Evolutionary conservation across 2,113 vertebrate genomes (phyloP).

Genomic region (Urocolius indicus): DNA sequence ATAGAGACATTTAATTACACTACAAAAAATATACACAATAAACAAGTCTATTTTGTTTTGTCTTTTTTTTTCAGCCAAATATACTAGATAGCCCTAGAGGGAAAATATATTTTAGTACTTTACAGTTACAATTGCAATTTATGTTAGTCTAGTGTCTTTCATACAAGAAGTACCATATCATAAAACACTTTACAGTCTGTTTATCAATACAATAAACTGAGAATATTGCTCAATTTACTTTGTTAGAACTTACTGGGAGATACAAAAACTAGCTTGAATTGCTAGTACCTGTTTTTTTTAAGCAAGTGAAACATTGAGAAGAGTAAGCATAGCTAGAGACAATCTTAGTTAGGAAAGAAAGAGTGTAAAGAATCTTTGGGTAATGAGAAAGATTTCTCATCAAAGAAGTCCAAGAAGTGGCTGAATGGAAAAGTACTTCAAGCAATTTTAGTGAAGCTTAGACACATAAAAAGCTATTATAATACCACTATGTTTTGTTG

Average conservation of each 20-base stretch:
- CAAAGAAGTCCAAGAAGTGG: background rate
- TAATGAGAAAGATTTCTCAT: constrained; percentile 16
- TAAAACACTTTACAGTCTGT: constrained; percentile 66
- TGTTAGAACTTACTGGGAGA: constrained; percentile 67
- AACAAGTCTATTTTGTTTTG: constrained; percentile 68
- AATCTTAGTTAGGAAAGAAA: background rate
- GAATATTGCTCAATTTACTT: constrained; percentile 70
- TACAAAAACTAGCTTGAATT: constrained; percentile 54
- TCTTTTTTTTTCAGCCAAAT: constrained; percentile 54
- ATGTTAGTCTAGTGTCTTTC: constrained; percentile 67
- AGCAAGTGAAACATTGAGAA: background rate
- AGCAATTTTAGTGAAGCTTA: background rate
- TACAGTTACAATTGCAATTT: constrained; percentile 67
- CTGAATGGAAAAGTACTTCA: background rate
- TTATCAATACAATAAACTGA: constrained; percentile 70
- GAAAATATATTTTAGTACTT: constrained; percentile 68
- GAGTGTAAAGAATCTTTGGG: background rate
- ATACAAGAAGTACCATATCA: constrained; percentile 28
- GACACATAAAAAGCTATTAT: background rate
- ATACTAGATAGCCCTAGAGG: constrained; percentile 45
- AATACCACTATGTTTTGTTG: background rate
- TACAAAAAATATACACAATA: constrained; percentile 64
- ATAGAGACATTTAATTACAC: constrained; percentile 68
- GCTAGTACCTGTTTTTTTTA: background rate
- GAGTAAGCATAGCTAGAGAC: background rate